Evolutionary conservation across 2,888 invertebrate species (phyloP).

Genomic region (Sphaeridia pumilis): DNA sequence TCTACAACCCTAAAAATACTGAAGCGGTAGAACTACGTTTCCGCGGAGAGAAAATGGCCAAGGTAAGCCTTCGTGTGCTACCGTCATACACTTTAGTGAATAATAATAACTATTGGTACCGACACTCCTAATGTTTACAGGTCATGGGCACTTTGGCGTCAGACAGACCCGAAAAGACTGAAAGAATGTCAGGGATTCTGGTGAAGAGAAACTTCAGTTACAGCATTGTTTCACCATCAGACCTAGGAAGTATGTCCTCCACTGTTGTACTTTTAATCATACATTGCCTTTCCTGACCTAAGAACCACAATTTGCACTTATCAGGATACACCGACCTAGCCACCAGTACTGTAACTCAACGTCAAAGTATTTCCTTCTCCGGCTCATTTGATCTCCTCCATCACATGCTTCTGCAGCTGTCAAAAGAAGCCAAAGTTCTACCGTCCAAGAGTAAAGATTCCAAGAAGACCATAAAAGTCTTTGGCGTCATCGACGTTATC

Average conservation of each 20-base stretch:
- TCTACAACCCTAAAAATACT: constrained; percentile 94
- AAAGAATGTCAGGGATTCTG: constrained; percentile 76
- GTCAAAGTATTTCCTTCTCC: constrained; percentile 68
- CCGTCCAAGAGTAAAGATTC: constrained; percentile 49
- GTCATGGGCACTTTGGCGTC: constrained; percentile 85
- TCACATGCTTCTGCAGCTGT: constrained; percentile 64
- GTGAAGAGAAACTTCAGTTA: constrained; percentile 98
- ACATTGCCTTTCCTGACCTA: constrained; percentile 4
- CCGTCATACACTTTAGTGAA: neutral
- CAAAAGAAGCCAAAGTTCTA: constrained; percentile 57
- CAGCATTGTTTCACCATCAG: constrained; percentile 79
- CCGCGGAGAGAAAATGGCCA: constrained; percentile 95
- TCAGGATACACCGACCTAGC: constrained; percentile 90
- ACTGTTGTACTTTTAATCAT: neutral
- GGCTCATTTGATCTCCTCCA: constrained; percentile 46
- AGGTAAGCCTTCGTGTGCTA: constrained; percentile 47
- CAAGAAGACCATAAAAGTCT: constrained; percentile 56
- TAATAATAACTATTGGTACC: neutral
- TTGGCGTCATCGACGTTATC: constrained; percentile 67
- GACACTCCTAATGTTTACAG: constrained; percentile 34
- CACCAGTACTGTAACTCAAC: constrained; percentile 83
- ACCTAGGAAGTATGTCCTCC: constrained; percentile 62
- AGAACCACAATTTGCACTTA: constrained; percentile 33
- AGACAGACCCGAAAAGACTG: constrained; percentile 63
- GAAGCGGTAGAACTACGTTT: constrained; percentile 86